Conservation (phyloP, 2,888 invertebrate species). For the Frankliniella fusca region DNA sequence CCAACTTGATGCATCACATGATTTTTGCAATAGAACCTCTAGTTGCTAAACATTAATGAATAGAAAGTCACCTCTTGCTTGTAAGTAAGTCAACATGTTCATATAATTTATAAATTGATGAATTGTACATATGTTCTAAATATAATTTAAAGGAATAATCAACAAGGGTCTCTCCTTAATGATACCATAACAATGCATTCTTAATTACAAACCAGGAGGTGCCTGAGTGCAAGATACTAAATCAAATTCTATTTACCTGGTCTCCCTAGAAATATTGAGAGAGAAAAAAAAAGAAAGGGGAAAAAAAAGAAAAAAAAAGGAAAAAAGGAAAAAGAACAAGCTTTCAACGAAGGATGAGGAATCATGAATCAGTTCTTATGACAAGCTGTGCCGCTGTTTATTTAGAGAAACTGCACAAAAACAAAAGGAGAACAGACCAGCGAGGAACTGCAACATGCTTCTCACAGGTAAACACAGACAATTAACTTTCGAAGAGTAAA, state of each 20-base stretch:
- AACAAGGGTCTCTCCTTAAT: background rate
- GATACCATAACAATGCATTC: background rate
- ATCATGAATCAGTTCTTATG: slow-evolving; percentile 4
- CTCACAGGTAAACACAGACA: background rate
- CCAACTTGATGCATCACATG: too few species aligned
- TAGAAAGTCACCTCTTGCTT: background rate
- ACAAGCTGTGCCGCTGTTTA: slow-evolving; percentile 19
- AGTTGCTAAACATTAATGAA: background rate
- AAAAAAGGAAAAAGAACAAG: too few species aligned
- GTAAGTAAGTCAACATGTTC: background rate
- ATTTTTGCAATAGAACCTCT: background rate
- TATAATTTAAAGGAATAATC: background rate
- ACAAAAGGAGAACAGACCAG: background rate
- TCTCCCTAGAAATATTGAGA: too few species aligned
- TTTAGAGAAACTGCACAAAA: background rate
- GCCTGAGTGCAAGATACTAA: too few species aligned
- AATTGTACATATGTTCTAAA: background rate
- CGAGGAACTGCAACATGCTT: background rate
- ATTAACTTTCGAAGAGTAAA: background rate
- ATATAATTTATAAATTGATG: background rate
- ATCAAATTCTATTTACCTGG: too few species aligned
- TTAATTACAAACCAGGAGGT: background rate
- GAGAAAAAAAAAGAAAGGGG: too few species aligned
- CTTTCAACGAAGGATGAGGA: background rate
- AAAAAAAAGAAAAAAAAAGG: too few species aligned